Conservation (phyloP, 2,113 vertebrate species). For the Gymnogyps californianus region DNA sequence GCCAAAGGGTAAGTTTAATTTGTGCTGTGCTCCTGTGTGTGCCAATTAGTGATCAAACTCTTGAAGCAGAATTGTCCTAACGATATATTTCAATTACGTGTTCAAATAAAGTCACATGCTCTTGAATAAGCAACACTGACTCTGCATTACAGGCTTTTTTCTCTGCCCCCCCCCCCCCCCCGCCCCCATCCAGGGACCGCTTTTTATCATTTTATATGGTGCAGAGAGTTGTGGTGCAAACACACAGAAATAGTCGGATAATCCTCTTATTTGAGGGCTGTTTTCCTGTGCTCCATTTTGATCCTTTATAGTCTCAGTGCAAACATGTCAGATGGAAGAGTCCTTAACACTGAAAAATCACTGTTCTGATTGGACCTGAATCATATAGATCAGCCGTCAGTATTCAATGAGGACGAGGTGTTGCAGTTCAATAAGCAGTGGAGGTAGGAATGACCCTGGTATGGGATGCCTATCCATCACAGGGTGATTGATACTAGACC, state of each 20-base stretch:
- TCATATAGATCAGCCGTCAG: conserved; percentile 34
- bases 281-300: not conserved
- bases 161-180: too few species aligned
- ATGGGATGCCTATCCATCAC: conserved; percentile 43
- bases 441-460: conserved; percentile 13
- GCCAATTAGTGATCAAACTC: not conserved
- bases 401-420: not conserved
- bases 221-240: not conserved
- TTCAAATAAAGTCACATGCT: not conserved
- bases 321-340: not conserved
- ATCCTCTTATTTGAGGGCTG: not conserved
- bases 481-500: conserved; percentile 23
- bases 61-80: not conserved
- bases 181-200: fast-evolving
- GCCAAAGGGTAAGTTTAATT: not conserved
- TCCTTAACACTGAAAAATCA: conserved; percentile 60
- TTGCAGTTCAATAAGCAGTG: conserved; percentile 44
- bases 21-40: not conserved
- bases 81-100: fast-evolving
- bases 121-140: not conserved
- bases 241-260: not conserved
- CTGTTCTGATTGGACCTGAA: conserved; percentile 42
- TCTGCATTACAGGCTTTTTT: not conserved
- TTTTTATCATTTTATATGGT: not conserved
- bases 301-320: not conserved